Evolutionary conservation across 1,140 invertebrate genomes (phyloP).

Genomic region (Drosophila pseudoobscura): DNA sequence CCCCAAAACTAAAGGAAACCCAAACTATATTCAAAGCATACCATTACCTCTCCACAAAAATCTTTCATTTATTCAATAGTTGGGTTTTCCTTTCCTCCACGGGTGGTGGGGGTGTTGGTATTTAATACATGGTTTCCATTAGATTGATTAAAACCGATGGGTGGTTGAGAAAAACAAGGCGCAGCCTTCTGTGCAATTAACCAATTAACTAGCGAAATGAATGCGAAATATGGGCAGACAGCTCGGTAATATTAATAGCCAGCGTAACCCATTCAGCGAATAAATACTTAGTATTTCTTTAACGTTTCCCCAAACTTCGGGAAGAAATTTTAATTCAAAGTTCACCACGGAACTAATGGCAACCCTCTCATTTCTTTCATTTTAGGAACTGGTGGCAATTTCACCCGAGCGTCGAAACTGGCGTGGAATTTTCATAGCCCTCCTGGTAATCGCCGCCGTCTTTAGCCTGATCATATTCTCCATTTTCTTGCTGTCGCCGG

Average conservation of each 20-base stretch:
- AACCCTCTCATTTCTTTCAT: background rate
- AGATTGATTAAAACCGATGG: conserved; percentile 35
- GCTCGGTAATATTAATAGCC: too few relatives aligned
- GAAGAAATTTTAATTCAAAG: background rate
- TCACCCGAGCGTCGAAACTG: conserved; percentile 94
- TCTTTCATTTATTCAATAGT: background rate
- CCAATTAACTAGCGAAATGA: conserved; percentile 15
- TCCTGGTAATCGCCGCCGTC: conserved; percentile 93
- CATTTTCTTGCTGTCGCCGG: conserved; percentile 91
- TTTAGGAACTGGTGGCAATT: conserved; percentile 90
- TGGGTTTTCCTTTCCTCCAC: too few relatives aligned
- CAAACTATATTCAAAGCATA: background rate
- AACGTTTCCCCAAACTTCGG: too few relatives aligned
- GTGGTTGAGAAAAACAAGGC: conserved; percentile 16
- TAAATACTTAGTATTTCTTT: too few relatives aligned
- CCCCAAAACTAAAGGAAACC: background rate
- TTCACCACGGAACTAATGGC: background rate
- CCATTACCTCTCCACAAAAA: too few relatives aligned
- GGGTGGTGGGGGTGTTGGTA: too few relatives aligned
- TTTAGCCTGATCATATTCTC: conserved; percentile 93
- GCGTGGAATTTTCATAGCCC: conserved; percentile 94
- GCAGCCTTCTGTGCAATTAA: conserved; percentile 36
- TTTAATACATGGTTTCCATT: conserved; percentile 22
- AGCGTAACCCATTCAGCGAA: too few relatives aligned
- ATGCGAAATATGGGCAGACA: conserved; percentile 7